phyloP scores from a whole-genome alignment of 2,113 vertebrate genomes.

The Apodemus speciosus region DNA sequence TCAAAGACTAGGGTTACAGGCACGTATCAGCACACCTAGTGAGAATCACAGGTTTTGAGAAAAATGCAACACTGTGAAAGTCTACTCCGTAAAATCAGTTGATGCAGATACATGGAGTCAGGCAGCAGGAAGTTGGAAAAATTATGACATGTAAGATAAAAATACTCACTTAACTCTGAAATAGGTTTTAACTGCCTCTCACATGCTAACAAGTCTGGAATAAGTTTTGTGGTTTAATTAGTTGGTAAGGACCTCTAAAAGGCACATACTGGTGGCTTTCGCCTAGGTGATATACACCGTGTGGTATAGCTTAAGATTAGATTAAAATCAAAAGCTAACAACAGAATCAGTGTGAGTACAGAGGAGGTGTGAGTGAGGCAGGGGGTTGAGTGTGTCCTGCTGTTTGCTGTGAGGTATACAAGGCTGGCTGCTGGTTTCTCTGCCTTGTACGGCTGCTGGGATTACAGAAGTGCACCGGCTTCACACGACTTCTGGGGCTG shows the following conservation, averaged over 20 bases:
- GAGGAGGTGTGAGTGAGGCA: not conserved
- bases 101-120: not conserved
- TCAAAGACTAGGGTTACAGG: not conserved
- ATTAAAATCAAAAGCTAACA: not conserved
- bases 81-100: not conserved
- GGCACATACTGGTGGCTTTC: not conserved
- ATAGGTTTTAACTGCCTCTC: not conserved
- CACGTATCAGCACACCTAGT: not conserved
- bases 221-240: not conserved
- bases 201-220: not conserved
- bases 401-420: not conserved
- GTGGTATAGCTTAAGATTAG: not conserved
- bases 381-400: not conserved
- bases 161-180: not conserved
- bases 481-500: not conserved
- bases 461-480: not conserved
- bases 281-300: not conserved
- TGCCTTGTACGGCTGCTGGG: not conserved
- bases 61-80: not conserved
- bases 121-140: rapidly evolving
- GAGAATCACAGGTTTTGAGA: not conserved
- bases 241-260: not conserved
- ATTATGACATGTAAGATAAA: not conserved
- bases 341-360: not conserved
- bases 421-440: not conserved